phyloP scores from a whole-genome alignment of 2,888 invertebrate genomes.

The Tryphoninae sp. region DNA sequence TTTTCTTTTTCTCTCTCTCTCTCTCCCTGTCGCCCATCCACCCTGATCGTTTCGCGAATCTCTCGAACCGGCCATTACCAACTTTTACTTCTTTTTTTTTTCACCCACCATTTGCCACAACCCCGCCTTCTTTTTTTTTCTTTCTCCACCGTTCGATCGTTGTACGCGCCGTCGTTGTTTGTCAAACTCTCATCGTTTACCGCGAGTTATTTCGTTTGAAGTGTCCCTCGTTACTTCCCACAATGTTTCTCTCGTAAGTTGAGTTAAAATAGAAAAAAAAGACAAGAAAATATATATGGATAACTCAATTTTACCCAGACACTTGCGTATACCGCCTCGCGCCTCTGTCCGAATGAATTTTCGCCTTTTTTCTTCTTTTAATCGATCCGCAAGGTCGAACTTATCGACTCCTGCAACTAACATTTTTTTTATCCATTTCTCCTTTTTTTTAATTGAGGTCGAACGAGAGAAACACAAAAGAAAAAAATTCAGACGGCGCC shows the following conservation, averaged over 20 bases:
- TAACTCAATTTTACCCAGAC: not conserved
- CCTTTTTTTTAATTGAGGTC: not conserved
- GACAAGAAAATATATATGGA: conserved; percentile 1
- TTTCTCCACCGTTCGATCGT: not conserved
- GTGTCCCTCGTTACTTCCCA: not conserved
- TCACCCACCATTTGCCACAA: conserved; percentile 1
- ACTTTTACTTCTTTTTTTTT: conserved; percentile 36
- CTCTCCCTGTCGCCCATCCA: not conserved
- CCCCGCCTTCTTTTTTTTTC: not conserved
- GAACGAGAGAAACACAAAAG: not conserved
- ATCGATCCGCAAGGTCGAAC: not conserved
- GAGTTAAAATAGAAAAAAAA: not conserved
- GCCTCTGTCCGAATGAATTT: too few relatives aligned
- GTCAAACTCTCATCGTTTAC: not conserved
- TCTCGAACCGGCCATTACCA: conserved; percentile 45
- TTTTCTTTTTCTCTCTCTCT: conserved; percentile 25
- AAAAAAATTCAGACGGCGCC: conserved; percentile 61
- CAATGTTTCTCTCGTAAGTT: not conserved
- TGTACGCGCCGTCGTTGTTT: not conserved
- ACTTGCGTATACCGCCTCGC: too few relatives aligned
- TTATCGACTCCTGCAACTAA: not conserved
- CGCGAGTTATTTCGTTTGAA: not conserved
- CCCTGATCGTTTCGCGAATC: conserved; percentile 40
- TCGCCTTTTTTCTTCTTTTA: too few relatives aligned
- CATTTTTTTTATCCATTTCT: not conserved